Evolutionary conservation across 2,797 vertebrate species (phyloP).

Genomic region (Austrolebias charrua): DNA sequence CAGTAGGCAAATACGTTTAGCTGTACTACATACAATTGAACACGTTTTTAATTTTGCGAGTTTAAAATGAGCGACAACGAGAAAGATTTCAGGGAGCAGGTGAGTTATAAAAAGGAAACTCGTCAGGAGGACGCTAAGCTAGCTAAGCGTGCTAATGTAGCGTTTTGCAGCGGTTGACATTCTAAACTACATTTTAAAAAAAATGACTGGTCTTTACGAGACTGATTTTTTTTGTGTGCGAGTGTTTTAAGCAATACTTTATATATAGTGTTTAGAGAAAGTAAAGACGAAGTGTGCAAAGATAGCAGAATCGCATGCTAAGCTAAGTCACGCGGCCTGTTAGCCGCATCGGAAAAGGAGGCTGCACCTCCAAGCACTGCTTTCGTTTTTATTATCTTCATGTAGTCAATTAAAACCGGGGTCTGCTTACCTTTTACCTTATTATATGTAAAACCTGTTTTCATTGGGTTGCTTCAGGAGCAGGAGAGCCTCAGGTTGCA

Average conservation of each 20-base stretch:
- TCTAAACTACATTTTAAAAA: not conserved
- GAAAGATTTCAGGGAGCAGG: slow-evolving; percentile 74
- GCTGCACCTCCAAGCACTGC: slow-evolving; percentile 8
- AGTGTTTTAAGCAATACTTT: not conserved
- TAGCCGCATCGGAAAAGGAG: slow-evolving; percentile 1
- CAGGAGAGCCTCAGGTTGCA: too few relatives aligned
- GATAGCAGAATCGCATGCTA: not conserved
- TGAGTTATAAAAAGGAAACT: slow-evolving; percentile 45
- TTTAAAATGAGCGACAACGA: slow-evolving; percentile 77
- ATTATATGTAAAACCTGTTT: too few relatives aligned
- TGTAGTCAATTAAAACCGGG: too few relatives aligned
- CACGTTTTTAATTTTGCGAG: not conserved
- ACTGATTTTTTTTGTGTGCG: not conserved
- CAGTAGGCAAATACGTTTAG: not conserved
- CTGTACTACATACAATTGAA: not conserved
- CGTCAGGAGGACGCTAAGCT: slow-evolving; percentile 4
- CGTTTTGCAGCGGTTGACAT: slow-evolving; percentile 1
- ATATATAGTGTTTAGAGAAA: not conserved
- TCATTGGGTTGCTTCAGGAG: too few relatives aligned
- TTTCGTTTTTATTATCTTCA: too few relatives aligned
- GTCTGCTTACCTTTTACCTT: too few relatives aligned
- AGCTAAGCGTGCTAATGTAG: slow-evolving; percentile 28
- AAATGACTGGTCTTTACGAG: not conserved
- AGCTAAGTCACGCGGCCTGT: slow-evolving; percentile 30
- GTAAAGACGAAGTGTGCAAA: not conserved